phyloP scores from a whole-genome alignment of 1,140 invertebrate genomes.

The Augochlora pura region DNA sequence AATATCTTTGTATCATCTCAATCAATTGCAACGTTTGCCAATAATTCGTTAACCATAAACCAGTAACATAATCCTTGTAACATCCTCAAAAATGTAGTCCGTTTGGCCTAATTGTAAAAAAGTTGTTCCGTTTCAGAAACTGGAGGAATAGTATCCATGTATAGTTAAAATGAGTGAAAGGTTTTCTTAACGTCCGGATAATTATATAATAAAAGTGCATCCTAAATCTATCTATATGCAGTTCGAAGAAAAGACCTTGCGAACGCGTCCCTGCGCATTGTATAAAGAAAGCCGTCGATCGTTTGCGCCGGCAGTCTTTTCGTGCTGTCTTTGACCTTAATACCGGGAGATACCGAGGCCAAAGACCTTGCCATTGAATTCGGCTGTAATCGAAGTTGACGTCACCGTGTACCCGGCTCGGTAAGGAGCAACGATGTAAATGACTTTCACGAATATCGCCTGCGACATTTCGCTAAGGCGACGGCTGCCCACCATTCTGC shows the following conservation, averaged over 20 bases:
- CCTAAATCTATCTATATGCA: no score
- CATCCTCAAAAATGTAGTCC: no score
- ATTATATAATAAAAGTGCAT: no score
- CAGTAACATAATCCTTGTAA: no score
- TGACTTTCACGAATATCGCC: conserved; percentile 54
- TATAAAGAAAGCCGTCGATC: background rate
- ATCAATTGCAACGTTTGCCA: no score
- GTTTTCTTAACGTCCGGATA: no score
- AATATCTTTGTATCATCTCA: no score
- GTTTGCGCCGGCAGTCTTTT: background rate
- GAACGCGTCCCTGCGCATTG: background rate
- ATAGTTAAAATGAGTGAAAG: no score
- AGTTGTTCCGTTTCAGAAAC: no score
- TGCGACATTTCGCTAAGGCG: conserved; percentile 42
- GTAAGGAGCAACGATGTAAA: conserved; percentile 47
- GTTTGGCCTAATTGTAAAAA: no score
- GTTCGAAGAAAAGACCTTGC: background rate
- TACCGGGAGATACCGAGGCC: conserved; percentile 44
- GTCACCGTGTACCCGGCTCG: conserved; percentile 39
- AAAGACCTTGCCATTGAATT: conserved; percentile 65
- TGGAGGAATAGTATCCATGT: no score
- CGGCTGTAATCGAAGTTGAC: conserved; percentile 59
- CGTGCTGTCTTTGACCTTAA: conserved; percentile 59
- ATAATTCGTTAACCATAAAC: no score
- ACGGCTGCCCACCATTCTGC: conserved; percentile 2